Conservation (phyloP, 2,113 vertebrate genomes). For the Phaethon lepturus region DNA sequence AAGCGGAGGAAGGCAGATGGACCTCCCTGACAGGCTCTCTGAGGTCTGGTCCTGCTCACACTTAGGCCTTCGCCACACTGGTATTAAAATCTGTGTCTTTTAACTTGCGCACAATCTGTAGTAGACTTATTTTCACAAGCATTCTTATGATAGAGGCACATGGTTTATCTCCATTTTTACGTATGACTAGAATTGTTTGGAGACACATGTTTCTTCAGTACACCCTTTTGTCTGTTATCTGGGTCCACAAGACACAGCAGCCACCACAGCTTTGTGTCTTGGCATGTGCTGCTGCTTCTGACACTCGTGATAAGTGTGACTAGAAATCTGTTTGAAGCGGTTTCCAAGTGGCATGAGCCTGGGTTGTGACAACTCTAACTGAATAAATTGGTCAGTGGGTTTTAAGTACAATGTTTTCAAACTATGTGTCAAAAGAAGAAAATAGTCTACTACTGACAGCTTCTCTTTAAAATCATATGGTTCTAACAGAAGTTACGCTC, state of each 20-base stretch:
- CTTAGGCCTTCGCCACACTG: accelerated
- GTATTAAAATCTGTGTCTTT: neutral
- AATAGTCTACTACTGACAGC: neutral
- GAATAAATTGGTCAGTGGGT: neutral
- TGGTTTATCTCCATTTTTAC: neutral
- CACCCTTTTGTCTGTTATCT: neutral
- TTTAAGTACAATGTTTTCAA: neutral
- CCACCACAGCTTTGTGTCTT: neutral
- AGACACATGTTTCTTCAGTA: accelerated
- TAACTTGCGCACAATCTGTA: neutral
- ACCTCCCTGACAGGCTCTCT: neutral
- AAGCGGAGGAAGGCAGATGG: neutral
- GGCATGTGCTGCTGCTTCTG: neutral
- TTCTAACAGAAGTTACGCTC: neutral
- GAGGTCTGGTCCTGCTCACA: neutral
- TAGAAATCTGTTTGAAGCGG: neutral
- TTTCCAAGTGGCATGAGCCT: neutral
- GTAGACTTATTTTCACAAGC: neutral
- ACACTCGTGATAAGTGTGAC: accelerated
- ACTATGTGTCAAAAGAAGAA: neutral
- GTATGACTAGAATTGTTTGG: neutral
- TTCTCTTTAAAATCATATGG: neutral
- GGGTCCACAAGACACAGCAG: neutral
- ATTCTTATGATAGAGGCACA: neutral
- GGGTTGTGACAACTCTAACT: neutral